These are phyloP conservation scores for Natator depressus DNA, from an alignment of 2,113 vertebrate species.

Conservation along the genomic window DNA sequence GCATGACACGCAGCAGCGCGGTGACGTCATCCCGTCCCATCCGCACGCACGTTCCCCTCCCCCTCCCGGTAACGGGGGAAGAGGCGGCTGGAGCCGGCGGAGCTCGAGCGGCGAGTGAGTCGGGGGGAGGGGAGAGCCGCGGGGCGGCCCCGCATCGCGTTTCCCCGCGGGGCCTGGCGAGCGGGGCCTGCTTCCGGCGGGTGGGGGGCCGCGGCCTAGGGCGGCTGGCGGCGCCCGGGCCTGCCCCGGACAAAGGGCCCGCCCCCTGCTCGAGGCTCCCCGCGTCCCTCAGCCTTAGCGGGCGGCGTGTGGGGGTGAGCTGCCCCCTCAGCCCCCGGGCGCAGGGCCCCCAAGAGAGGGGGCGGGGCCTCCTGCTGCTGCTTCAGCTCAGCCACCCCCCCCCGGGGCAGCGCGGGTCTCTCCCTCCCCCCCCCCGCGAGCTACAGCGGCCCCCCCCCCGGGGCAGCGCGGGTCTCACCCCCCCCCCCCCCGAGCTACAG, in stretches of 20 bases:
- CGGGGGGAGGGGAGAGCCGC: background rate
- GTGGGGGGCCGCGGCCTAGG: conserved; percentile 19
- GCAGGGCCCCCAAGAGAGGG: background rate
- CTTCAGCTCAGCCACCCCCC: background rate
- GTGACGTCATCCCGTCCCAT: background rate
- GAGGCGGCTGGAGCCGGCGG: conserved; percentile 20
- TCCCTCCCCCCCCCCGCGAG: no score
- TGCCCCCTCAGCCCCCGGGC: background rate
- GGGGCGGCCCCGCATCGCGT: background rate
- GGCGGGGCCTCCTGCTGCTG: background rate
- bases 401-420: background rate
- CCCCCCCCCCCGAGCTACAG: background rate
- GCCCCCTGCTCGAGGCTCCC: background rate
- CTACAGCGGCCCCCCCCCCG: background rate
- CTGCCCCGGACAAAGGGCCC: conserved; percentile 30
- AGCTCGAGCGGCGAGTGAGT: background rate
- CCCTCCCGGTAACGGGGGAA: conserved; percentile 69
- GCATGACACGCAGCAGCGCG: background rate
- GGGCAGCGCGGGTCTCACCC: no score
- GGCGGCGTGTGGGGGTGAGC: background rate
- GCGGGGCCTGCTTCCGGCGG: background rate
- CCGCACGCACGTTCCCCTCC: background rate
- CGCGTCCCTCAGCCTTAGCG: no score
- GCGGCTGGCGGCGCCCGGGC: background rate
- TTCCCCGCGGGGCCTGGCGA: background rate